Evolutionary conservation across 1,140 invertebrate genomes (phyloP), one percentile per base, ranked within the genome.

Genomic region (Trichonephila clavata): DNA sequence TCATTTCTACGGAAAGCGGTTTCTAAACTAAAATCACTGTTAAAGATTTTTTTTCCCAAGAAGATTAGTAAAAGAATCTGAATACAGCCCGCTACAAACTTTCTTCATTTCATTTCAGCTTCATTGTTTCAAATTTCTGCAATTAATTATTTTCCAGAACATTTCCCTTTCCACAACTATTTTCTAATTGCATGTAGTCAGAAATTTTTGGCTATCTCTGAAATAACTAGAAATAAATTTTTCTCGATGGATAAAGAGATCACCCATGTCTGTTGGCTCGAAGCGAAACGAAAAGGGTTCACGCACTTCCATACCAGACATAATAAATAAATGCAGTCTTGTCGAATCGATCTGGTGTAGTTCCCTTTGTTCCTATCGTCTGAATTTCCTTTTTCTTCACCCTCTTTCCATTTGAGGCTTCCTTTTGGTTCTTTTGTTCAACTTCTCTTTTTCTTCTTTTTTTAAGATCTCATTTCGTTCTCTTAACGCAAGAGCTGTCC

Each of bases 271-370:
- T 3, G 50, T 50, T 16, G 27, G 68, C 8, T 18, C 4, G 27
- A 77, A 77, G 2, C 16, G 27, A 32, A 77, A 77, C 8, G 21
- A 24, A 24, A 60, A 59, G 59, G 59, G 84, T 27, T 86, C 84
- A 16, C 60, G 50, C 59, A 27, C 84, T 71, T 71, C 87, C 18
- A 13, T 57, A 68, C 59, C 32, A 68, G 87, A 68, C 87, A 68
- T 71, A 77, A 89, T 89, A 89, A 89, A 89, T 89, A 89, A 89
- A 89, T 89, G 87, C 87, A 77, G 86, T 65, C 32, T 57, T 87
- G 59, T 65, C 61, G 61, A 57, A 89, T 71, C 65, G 63, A 77
- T 71, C 65, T 50, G 39, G n/a, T 27, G 32, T n/a, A 24, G 50
- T 39, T 39, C 59, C 57, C n/a, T 71, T 89, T 71, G 63, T 89